Base-by-base conservation (phyloP, 2,113 vertebrate genomes). In the Sceloporus undulatus region DNA sequence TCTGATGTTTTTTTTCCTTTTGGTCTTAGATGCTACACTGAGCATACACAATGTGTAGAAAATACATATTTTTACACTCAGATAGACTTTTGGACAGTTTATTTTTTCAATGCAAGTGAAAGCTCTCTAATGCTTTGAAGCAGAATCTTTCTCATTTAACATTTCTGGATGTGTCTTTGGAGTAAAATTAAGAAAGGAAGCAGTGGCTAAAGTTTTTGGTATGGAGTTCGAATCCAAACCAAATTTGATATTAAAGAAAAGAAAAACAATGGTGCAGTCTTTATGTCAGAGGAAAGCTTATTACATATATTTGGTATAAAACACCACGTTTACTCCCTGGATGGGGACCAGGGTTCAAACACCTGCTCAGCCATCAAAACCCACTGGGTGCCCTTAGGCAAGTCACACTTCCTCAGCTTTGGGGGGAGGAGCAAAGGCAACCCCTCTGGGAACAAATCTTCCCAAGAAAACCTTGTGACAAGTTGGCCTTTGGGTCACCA, bases 101-200 rank as follows among this genome's bases (percentile, higher is more conserved):
- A 56, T 27, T 29, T 29, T 85, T 52, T 21, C 27, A 23, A 25
- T 13, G 65, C 0, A 89, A 85, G 86, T 84, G 86, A 89, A 82
- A 81, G n/a, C 86, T 52, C 75, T 89, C 87, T 93, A 85, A 88
- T 92, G 84, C 85, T 93, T 85, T 87, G 87, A 91, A 92, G 92
- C 93, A 86, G 90, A 92, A 87, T 85, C 80, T 92, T 94, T 94
- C 48, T 70, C 93, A 82, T 88, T 83, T 92, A 9, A 0, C 42
- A 93, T 94, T 95, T 95, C 89, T 18, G 79, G 86, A 82, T 93
- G 89, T 93, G 88, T 93, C 87, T 90, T 90, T 84, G 92, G 88
- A 92, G 85, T 93, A 85, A 92, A 92, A 92, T 93, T 92, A 92
- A 94, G 90, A 94, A 90, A 88, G 91, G 85, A 91, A 92, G 88